A percentile compares a stretch with the other conserved stretches of the same genome.
Evolutionary conservation across 1,140 invertebrate genomes (phyloP).

Genomic region (Drosophila quadrilineata): DNA sequence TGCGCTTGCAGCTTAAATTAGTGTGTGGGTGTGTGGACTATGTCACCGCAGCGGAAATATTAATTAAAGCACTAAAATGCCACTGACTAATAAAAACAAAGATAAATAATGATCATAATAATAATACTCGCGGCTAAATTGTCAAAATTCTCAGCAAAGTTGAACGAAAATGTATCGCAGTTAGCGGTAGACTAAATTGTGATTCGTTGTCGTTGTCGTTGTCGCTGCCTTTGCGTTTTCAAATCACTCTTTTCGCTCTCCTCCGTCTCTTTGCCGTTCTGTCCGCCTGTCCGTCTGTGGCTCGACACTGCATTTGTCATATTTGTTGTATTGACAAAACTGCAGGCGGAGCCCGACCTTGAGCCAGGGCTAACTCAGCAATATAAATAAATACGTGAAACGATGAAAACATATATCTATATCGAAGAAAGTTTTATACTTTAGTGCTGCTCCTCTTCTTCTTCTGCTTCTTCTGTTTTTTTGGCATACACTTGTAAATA

Average conservation of each 20-base stretch:
- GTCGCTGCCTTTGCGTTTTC: no score
- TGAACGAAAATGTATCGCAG: slow-evolving; percentile 57
- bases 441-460: no score
- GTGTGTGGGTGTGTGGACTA: slow-evolving; percentile 5
- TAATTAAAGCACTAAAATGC: slow-evolving; percentile 71
- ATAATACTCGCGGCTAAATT: slow-evolving; percentile 21
- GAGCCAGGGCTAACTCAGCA: slow-evolving; percentile 48
- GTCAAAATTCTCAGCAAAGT: slow-evolving; percentile 44
- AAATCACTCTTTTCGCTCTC: no score
- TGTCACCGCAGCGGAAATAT: slow-evolving; percentile 55
- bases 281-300: not conserved
- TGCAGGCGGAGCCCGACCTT: slow-evolving; percentile 52
- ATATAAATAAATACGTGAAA: no score
- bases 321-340: slow-evolving; percentile 74
- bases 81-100: slow-evolving; percentile 29
- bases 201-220: slow-evolving; percentile 2
- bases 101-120: slow-evolving; percentile 30
- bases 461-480: slow-evolving; percentile 13
- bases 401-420: no score
- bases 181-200: slow-evolving; percentile 51
- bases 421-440: slow-evolving; percentile 45
- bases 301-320: slow-evolving; percentile 32
- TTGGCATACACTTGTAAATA: no score
- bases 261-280: slow-evolving; percentile 6
- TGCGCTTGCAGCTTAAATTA: slow-evolving; percentile 46